Percentiles rank a stretch among this genome's conserved stretches.
Evolutionary conservation across 2,888 invertebrate species (phyloP).

Genomic region (Habroteleia sp.): DNA sequence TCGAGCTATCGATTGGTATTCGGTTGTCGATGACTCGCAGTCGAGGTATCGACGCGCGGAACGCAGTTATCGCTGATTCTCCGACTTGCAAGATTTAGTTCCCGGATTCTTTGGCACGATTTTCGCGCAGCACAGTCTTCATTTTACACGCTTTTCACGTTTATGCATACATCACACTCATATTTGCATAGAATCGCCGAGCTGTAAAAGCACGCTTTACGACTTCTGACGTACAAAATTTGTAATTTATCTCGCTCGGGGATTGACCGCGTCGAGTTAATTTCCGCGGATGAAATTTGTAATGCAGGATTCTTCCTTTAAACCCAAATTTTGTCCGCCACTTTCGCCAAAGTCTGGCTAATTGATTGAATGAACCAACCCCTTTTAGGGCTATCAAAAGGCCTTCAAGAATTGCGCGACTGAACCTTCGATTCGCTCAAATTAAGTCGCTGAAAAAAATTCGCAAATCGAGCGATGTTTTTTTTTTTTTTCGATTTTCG

Average conservation of each 20-base stretch:
- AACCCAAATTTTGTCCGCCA: too few relatives aligned
- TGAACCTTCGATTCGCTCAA: too few relatives aligned
- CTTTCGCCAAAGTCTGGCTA: too few relatives aligned
- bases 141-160: conserved; percentile 46
- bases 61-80: conserved; percentile 41
- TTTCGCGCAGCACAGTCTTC: conserved; percentile 22
- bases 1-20: conserved; percentile 52
- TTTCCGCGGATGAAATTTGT: conserved; percentile 23
- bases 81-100: conserved; percentile 48
- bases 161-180: conserved; percentile 33
- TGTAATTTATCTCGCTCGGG: conserved; percentile 31
- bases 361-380: too few relatives aligned
- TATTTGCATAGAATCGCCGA: conserved; percentile 40
- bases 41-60: conserved; percentile 12
- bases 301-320: too few relatives aligned
- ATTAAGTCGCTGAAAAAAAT: too few relatives aligned
- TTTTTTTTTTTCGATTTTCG: too few relatives aligned
- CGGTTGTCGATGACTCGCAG: conserved; percentile 23
- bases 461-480: too few relatives aligned
- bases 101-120: conserved; percentile 49
- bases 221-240: conserved; percentile 42
- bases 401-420: too few relatives aligned
- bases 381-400: too few relatives aligned
- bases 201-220: conserved; percentile 41
- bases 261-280: conserved; percentile 39